Conservation (phyloP, 1,140 invertebrate genomes). For the Drosophila repletoides region DNA sequence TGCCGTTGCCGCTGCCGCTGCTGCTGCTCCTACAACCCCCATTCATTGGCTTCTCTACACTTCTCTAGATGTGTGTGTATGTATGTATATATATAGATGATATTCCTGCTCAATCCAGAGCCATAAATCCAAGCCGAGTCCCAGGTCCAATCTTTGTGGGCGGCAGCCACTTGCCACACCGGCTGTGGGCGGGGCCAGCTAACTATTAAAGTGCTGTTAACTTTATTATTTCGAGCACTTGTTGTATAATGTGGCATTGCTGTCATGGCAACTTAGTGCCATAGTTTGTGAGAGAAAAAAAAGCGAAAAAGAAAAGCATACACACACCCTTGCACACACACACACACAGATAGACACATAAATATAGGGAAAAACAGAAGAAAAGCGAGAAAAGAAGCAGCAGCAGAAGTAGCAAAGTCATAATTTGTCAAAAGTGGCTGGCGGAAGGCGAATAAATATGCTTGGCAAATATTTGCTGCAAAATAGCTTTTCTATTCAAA, state of each 20-base stretch:
- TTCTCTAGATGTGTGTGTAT: no score
- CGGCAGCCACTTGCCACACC: conserved; percentile 38
- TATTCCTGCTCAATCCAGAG: no score
- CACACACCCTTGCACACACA: conserved; percentile 10
- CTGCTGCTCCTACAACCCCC: not conserved
- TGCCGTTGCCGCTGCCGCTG: conserved; percentile 5
- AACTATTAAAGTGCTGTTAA: conserved; percentile 81
- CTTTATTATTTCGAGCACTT: conserved; percentile 80
- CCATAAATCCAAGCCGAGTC: conserved; percentile 29
- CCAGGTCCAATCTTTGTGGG: conserved; percentile 36
- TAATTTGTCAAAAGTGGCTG: conserved; percentile 75
- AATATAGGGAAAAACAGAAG: not conserved
- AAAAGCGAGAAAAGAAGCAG: not conserved
- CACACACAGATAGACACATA: not conserved
- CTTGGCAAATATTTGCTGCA: conserved; percentile 65
- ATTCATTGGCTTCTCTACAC: not conserved
- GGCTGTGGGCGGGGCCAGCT: conserved; percentile 40
- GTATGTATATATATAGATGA: no score
- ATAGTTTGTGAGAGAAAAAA: conserved; percentile 58
- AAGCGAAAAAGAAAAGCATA: no score
- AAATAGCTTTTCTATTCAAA: conserved; percentile 59
- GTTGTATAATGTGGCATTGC: conserved; percentile 75
- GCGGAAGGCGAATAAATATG: conserved; percentile 53
- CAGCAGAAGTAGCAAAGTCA: conserved; percentile 55
- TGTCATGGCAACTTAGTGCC: conserved; percentile 72